phyloP scores from a whole-genome alignment of 2,797 vertebrate species.

The Hypotaenidia okinawae region DNA sequence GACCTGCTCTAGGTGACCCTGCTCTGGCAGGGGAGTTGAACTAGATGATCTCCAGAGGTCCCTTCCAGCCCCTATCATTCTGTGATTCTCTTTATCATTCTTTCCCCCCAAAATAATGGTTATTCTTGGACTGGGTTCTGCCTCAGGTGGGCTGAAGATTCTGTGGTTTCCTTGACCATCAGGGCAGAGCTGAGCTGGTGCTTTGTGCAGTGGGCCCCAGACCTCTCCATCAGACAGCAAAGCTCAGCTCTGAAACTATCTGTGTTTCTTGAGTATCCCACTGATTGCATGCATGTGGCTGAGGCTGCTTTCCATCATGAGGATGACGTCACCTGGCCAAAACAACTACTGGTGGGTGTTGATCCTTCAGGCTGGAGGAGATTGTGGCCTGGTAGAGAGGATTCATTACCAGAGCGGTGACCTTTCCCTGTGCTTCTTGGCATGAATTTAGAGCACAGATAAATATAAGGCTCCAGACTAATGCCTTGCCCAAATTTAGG shows the following conservation, averaged over 20 bases:
- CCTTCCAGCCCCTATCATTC: no score
- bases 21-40: no score
- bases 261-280: neutral
- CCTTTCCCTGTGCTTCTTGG: neutral
- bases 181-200: neutral
- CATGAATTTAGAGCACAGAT: neutral
- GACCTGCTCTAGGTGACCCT: no score
- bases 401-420: neutral
- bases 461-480: neutral
- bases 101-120: neutral
- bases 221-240: neutral
- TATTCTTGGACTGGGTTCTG: neutral
- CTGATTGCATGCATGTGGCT: accelerated
- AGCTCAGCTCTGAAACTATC: neutral
- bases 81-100: no score
- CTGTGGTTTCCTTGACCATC: neutral
- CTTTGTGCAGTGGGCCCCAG: neutral
- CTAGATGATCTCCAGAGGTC: no score
- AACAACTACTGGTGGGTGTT: accelerated
- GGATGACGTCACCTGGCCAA: accelerated
- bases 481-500: neutral
- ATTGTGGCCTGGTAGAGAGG: neutral
- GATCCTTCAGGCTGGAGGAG: neutral
- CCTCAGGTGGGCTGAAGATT: neutral
- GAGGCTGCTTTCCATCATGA: neutral